These are phyloP conservation scores for Nycticorax nycticorax DNA, from an alignment of 2,113 vertebrate species.

Conservation along the genomic window DNA sequence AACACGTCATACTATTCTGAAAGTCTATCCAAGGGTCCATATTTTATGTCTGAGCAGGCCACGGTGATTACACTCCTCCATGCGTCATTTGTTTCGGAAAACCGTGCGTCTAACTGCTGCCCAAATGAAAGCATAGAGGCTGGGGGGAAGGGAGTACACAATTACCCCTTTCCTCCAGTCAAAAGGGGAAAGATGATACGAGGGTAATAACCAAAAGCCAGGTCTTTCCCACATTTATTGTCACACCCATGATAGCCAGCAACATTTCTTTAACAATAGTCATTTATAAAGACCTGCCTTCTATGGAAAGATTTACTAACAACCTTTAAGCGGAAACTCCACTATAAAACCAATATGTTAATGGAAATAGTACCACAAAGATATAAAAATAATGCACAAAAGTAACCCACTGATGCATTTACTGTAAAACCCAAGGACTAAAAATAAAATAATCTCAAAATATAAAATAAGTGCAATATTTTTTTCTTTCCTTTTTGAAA, in stretches of 20 bases:
- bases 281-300: conserved; percentile 29
- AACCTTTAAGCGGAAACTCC: conserved; percentile 52
- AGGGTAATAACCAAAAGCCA: conserved; percentile 1
- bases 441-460: conserved; percentile 54
- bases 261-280: conserved; percentile 35
- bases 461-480: neutral
- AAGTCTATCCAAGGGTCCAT: neutral
- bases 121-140: neutral
- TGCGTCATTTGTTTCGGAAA: conserved; percentile 1
- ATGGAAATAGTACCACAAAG: conserved; percentile 44
- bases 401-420: conserved; percentile 26
- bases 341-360: conserved; percentile 37
- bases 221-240: conserved; percentile 1
- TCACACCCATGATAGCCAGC: neutral
- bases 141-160: neutral
- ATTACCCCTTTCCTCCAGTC: neutral
- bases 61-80: neutral
- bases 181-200: neutral
- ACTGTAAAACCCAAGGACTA: conserved; percentile 41
- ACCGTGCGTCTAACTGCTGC: neutral
- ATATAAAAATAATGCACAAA: conserved; percentile 48
- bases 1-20: neutral
- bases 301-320: conserved; percentile 68
- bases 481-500: conserved; percentile 14
- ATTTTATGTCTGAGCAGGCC: neutral